phyloP scores from a whole-genome alignment of 2,797 vertebrate species.

The Myiotriccus ornatus region DNA sequence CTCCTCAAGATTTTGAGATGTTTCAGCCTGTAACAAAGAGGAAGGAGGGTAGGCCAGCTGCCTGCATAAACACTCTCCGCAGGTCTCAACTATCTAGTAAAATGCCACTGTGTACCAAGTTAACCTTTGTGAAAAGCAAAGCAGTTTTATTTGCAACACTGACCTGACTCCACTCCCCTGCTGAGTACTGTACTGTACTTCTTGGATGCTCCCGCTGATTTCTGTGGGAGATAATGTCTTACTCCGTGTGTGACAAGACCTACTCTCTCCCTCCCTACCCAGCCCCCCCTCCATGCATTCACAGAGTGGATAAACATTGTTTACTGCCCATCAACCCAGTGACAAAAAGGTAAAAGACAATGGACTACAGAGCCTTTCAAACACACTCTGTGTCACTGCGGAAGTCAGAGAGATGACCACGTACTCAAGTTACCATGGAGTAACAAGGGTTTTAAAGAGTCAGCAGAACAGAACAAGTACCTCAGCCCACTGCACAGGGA shows the following conservation, averaged over 20 bases:
- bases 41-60: background rate
- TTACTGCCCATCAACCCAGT: background rate
- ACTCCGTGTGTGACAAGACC: background rate
- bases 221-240: constrained; percentile 3
- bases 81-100: background rate
- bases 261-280: background rate
- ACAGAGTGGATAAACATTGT: background rate
- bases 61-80: background rate
- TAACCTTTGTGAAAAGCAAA: constrained; percentile 14
- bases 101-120: background rate
- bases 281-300: background rate
- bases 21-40: background rate
- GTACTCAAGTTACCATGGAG: background rate
- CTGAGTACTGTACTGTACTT: background rate
- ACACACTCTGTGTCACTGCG: background rate
- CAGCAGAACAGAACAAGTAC: background rate
- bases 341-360: background rate
- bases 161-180: background rate
- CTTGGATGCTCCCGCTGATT: background rate
- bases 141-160: background rate
- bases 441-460: background rate
- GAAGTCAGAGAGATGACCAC: background rate
- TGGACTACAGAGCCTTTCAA: background rate
- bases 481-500: background rate
- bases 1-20: background rate